phyloP scores from a whole-genome alignment of 2,113 vertebrate species.

The Tachycineta bicolor region DNA sequence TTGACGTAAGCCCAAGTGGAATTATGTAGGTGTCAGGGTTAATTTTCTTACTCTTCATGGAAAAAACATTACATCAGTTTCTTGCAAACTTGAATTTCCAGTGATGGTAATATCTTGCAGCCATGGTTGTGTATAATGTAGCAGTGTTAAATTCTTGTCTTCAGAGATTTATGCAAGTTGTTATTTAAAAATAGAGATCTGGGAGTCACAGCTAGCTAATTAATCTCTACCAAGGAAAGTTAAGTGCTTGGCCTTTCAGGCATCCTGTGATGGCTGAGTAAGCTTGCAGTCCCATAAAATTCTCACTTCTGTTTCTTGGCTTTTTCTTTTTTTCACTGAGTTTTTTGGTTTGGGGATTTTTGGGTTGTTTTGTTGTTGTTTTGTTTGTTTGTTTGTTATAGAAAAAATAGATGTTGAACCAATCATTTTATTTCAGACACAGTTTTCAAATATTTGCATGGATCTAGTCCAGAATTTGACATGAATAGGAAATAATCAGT shows the following conservation, averaged over 20 bases:
- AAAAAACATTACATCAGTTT: conserved; percentile 53
- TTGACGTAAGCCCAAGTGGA: not conserved
- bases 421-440: not conserved
- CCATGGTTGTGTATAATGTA: conserved; percentile 39
- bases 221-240: conserved; percentile 68
- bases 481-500: not conserved
- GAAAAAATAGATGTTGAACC: not conserved
- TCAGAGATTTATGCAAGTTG: conserved; percentile 68
- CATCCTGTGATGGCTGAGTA: conserved; percentile 1
- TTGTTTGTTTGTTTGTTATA: not conserved
- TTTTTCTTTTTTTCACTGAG: not conserved
- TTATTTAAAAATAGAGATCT: conserved; percentile 77
- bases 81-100: conserved; percentile 71
- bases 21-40: conserved; percentile 44
- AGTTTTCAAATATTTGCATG: conserved; percentile 6
- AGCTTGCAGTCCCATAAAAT: conserved; percentile 25
- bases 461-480: not conserved
- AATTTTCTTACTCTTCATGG: conserved; percentile 65
- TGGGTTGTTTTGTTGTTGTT: too few species aligned
- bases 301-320: not conserved
- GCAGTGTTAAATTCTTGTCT: conserved; percentile 69
- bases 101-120: conserved; percentile 67
- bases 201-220: conserved; percentile 74
- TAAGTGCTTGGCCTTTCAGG: conserved; percentile 65
- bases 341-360: not conserved